Evolutionary conservation across 2,113 vertebrate species (phyloP).

Genomic region (Thryonomys swinderianus): DNA sequence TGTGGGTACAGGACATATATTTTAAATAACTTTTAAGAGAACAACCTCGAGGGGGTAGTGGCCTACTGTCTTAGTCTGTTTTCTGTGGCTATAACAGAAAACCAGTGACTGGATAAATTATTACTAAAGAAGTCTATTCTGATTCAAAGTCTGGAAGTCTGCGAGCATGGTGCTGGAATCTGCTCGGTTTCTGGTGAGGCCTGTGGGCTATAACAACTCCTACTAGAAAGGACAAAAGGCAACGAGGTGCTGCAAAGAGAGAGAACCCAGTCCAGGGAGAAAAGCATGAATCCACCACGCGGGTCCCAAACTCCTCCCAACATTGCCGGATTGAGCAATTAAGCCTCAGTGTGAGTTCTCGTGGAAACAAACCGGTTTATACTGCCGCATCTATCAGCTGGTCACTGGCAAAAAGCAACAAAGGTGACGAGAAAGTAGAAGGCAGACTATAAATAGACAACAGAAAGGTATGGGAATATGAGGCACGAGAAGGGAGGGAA

Average conservation of each 20-base stretch:
- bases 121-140: background rate
- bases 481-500: background rate
- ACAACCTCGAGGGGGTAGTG: background rate
- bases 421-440: background rate
- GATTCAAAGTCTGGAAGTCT: background rate
- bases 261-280: background rate
- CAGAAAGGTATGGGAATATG: background rate
- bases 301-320: background rate
- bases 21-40: background rate
- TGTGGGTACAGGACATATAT: background rate
- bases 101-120: background rate
- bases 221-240: background rate
- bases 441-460: background rate
- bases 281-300: background rate
- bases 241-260: background rate
- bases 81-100: background rate
- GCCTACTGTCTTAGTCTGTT: background rate
- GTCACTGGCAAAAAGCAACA: no score
- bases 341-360: background rate
- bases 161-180: background rate
- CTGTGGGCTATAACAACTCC: background rate
- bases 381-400: background rate
- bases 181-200: background rate
- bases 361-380: background rate
- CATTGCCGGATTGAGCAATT: background rate